Conservation (phyloP, 2,888 invertebrate species). For the Scaptomyza polygonia region DNA sequence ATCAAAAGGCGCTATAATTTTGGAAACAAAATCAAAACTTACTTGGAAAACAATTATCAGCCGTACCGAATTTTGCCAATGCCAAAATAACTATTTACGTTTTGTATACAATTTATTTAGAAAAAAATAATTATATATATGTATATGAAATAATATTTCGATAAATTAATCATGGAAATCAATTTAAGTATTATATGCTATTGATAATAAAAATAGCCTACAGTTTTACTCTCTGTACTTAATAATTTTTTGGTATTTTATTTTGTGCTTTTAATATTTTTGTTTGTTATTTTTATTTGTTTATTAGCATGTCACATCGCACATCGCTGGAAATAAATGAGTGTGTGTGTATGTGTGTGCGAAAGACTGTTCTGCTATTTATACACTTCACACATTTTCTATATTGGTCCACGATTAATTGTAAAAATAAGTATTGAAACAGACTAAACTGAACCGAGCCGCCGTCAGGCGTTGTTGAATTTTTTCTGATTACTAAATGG, state of each 20-base stretch:
- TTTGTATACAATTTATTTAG: conserved; percentile 40
- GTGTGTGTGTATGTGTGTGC: background rate
- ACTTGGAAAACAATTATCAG: conserved; percentile 85
- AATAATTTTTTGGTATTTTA: background rate
- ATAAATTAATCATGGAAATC: conserved; percentile 42
- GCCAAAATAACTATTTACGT: conserved; percentile 80
- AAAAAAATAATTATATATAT: conserved; percentile 9
- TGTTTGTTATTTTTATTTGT: conserved; percentile 15
- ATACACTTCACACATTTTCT: conserved; percentile 50
- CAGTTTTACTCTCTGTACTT: background rate
- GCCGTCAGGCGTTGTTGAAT: conserved; percentile 6
- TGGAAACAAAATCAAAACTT: conserved; percentile 76
- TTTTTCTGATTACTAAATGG: conserved; percentile 25
- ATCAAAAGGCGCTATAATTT: conserved; percentile 41
- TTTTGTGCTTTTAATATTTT: too few species aligned
- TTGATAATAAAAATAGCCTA: conserved; percentile 15
- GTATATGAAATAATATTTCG: conserved; percentile 51
- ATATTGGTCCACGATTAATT: conserved; percentile 49
- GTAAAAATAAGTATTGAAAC: conserved; percentile 29
- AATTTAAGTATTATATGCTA: conserved; percentile 25
- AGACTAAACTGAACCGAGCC: conserved; percentile 4
- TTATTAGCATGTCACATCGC: conserved; percentile 30
- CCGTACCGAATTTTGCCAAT: conserved; percentile 82
- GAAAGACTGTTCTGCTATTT: conserved; percentile 34
- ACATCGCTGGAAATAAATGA: conserved; percentile 10